A percentile compares a stretch with the other conserved stretches of the same genome.
Conservation (phyloP, 2,888 invertebrate genomes). For the Ernsta delagoae region DNA sequence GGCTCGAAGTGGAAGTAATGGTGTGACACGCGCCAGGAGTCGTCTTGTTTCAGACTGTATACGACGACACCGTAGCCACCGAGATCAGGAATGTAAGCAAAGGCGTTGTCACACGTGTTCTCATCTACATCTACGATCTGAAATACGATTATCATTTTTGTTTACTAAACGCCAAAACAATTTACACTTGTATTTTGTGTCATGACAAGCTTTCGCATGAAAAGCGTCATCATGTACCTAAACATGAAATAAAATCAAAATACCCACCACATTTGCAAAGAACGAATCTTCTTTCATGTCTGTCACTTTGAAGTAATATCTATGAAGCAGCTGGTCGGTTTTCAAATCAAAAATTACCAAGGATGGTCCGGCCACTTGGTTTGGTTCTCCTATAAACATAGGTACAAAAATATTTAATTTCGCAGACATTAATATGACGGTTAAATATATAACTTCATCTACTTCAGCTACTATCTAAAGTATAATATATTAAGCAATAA, state of each 20-base stretch:
- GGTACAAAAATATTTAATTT: not conserved
- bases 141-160: conserved; percentile 38
- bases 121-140: conserved; percentile 89
- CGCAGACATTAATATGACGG: no score
- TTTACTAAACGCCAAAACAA: no score
- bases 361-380: conserved; percentile 86
- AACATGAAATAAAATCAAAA: no score
- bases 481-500: no score
- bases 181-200: no score
- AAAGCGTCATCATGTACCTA: no score
- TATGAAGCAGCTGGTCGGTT: conserved; percentile 88
- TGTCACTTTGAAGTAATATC: conserved; percentile 87
- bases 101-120: conserved; percentile 89
- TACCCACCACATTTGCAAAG: conserved; percentile 91
- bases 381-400: conserved; percentile 61
- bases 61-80: conserved; percentile 91
- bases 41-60: conserved; percentile 89
- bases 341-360: conserved; percentile 90
- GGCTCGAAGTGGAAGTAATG: conserved; percentile 95
- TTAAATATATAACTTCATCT: no score
- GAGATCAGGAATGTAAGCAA: conserved; percentile 91
- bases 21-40: conserved; percentile 92
- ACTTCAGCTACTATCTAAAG: no score
- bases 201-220: no score
- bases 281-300: conserved; percentile 91